These are phyloP conservation scores for Drosophila burlai DNA, from an alignment of 1,140 invertebrate species.

Conservation along the genomic window DNA sequence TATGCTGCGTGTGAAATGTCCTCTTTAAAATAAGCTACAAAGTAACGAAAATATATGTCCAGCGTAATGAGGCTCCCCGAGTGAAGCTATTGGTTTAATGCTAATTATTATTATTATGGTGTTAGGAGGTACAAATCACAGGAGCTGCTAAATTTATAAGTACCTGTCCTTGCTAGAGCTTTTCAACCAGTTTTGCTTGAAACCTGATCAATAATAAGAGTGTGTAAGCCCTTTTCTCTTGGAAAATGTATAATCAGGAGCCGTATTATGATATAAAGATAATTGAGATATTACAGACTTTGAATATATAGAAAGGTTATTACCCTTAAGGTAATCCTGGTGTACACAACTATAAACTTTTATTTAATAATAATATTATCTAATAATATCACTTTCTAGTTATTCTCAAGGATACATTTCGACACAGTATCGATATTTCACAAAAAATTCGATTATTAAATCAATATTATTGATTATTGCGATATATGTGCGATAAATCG, in stretches of 20 bases:
- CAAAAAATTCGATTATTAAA: too few species aligned
- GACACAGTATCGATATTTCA: too few species aligned
- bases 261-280: background rate
- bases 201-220: constrained; percentile 10
- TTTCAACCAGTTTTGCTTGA: background rate
- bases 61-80: constrained; percentile 1
- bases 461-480: too few species aligned
- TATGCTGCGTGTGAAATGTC: constrained; percentile 29
- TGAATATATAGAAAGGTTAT: background rate
- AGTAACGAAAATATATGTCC: constrained; percentile 20
- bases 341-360: background rate
- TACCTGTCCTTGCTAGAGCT: background rate
- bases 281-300: constrained; percentile 2
- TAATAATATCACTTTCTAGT: background rate
- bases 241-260: background rate
- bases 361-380: background rate
- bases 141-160: constrained; percentile 8
- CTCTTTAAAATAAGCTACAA: constrained; percentile 20
- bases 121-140: constrained; percentile 5
- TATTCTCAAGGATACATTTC: too few species aligned
- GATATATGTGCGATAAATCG: too few species aligned
- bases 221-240: background rate
- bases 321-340: background rate
- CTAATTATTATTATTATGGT: constrained; percentile 6
- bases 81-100: constrained; percentile 15